Conservation (phyloP, 2,113 vertebrate genomes). For the Chloropsis hardwickii region DNA sequence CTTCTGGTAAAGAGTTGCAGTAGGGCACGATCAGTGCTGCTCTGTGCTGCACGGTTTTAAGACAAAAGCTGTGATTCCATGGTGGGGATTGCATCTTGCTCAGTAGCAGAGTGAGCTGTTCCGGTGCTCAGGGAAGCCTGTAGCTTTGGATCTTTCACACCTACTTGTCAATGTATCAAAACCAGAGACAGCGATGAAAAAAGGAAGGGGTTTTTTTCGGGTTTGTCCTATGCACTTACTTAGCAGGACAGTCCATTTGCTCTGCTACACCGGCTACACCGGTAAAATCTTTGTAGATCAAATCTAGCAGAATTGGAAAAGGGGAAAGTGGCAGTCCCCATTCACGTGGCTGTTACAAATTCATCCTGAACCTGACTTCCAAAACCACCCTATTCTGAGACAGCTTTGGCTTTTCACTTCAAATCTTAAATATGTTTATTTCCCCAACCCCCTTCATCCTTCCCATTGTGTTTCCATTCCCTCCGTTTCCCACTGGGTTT, state of each 20-base stretch:
- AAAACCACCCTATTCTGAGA: background rate
- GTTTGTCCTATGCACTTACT: background rate
- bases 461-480: background rate
- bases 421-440: background rate
- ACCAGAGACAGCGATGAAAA: accelerated
- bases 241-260: background rate
- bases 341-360: background rate
- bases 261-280: background rate
- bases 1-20: background rate
- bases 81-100: background rate
- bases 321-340: background rate
- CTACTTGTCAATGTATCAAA: background rate
- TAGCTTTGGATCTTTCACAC: background rate
- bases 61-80: background rate
- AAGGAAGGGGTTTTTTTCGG: background rate
- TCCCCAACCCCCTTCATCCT: background rate
- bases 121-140: background rate
- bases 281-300: background rate
- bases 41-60: background rate
- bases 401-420: background rate
- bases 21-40: background rate
- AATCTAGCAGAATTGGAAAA: background rate
- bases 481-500: background rate
- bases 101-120: background rate
- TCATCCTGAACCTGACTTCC: background rate